Base-by-base conservation (phyloP, 2,113 vertebrate species). In the Pagrus major region DNA sequence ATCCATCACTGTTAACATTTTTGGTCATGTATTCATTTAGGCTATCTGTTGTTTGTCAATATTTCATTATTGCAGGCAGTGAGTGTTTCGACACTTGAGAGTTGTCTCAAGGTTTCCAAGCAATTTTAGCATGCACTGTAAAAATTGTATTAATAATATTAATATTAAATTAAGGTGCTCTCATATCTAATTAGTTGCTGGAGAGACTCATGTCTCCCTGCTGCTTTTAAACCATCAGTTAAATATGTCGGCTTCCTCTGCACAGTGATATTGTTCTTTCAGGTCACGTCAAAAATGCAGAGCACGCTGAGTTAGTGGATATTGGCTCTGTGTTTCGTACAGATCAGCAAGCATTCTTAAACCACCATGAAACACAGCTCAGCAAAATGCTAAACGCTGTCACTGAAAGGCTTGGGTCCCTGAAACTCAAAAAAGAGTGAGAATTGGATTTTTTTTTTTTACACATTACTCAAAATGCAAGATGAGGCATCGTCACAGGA, bases 361-460 rank as follows among this genome's bases (percentile, higher is more conserved):
- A 21, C 16, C 49, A 44, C 63, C 5, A n/a, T 47, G 59, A 74
- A 35, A 33, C 35, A 82, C 14, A 71, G 35, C 46, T 63, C 65
- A 76, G 66, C 60, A 76, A 72, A 79, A 71, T 41, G 54, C 55
- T 27, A 31, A 80, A 41, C 29, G 35, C 3, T 29, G 25, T 25
- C 3, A 14, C 16, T 7, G n/a, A 23, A 35, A 6, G 49, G 42
- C 33, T 47, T 16, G 9, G 55, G 33, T 68, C 29, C 59, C 69
- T 8, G 39, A n/a, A 46, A 65, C 21, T n/a, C 16, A 41, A 27
- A 39, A 12, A 44, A 21, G 11, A 29, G 4, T 4, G 15, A 37
- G n/a, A 14, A 25, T 18, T 23, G 8, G 41, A 14, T n/a, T 37
- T 25, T 51, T 23, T 25, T 51, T 23, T 42, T 4, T 6, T 9